These are phyloP conservation scores for Miltochrista miniata DNA, from an alignment of 2,888 invertebrate species.

Conservation along the genomic window DNA sequence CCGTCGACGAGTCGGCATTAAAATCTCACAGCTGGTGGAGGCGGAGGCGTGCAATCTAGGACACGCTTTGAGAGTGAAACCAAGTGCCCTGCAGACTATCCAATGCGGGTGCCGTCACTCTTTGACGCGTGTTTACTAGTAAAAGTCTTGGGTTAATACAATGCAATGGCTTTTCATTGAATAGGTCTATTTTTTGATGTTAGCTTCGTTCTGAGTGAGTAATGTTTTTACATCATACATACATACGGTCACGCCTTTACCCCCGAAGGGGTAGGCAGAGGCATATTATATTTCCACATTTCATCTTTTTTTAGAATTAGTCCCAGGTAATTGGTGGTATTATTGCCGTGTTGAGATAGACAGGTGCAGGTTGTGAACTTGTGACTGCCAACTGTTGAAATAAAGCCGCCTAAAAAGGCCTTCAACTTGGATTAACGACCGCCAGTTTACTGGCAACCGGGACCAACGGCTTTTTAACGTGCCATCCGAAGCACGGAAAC, in stretches of 20 bases:
- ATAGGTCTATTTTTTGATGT: slow-evolving; percentile 13
- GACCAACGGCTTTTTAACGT: no score
- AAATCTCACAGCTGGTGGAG: slow-evolving; percentile 29
- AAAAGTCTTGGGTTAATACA: slow-evolving; percentile 7
- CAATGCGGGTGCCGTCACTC: slow-evolving; percentile 34
- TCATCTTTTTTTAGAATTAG: no score
- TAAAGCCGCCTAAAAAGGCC: no score
- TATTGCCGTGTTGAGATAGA: no score
- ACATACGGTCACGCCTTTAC: neutral
- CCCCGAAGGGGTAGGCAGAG: neutral
- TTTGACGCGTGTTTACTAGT: slow-evolving; percentile 32
- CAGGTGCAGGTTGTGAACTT: no score
- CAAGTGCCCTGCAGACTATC: slow-evolving; percentile 26
- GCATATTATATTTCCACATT: no score
- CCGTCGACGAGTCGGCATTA: slow-evolving; percentile 23
- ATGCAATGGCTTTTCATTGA: slow-evolving; percentile 20
- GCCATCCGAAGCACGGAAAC: no score
- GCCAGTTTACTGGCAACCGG: no score
- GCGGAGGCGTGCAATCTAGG: slow-evolving; percentile 38
- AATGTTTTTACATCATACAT: no score
- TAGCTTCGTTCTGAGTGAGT: slow-evolving; percentile 2
- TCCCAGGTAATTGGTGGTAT: no score
- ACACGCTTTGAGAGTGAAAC: slow-evolving; percentile 48
- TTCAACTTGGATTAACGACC: no score
- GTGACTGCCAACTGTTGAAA: no score